Conservation (phyloP, 2,113 vertebrate genomes). For the Ellobius talpinus region DNA sequence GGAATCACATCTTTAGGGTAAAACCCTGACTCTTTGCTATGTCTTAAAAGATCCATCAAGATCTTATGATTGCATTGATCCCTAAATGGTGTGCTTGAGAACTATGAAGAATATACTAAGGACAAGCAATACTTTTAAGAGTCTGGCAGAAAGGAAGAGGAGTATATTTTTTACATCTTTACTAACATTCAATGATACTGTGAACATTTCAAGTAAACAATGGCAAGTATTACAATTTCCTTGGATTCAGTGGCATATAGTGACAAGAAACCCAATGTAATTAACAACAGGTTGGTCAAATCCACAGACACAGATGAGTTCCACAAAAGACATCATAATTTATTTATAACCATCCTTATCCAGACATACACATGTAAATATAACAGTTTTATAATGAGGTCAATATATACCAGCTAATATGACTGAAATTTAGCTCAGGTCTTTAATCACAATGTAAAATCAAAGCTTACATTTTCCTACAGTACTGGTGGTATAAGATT, state of each 20-base stretch:
- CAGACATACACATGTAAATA: conserved; percentile 12
- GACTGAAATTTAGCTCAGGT: not conserved
- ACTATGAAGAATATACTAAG: conserved; percentile 42
- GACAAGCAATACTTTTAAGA: conserved; percentile 15
- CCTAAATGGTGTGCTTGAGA: not conserved
- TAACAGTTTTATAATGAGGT: conserved; percentile 22
- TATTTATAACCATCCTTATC: conserved; percentile 2
- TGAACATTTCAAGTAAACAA: not conserved
- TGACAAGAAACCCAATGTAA: not conserved
- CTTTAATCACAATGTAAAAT: conserved; percentile 59
- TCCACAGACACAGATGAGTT: not conserved
- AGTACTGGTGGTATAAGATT: not conserved
- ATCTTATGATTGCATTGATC: not conserved
- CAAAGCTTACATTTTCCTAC: conserved; percentile 35
- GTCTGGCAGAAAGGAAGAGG: conserved; percentile 37
- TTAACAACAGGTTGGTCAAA: conserved; percentile 29
- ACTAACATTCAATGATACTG: conserved; percentile 51
- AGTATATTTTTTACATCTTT: conserved; percentile 3
- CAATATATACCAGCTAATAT: conserved; percentile 36
- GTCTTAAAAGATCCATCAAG: conserved; percentile 47
- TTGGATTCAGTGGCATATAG: not conserved
- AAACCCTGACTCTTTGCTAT: not conserved
- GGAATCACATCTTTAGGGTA: conserved; percentile 12
- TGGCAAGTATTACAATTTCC: conserved; percentile 22
- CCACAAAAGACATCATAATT: conserved; percentile 34